Evolutionary conservation across 2,113 vertebrate species (phyloP), one percentile per base, ranked within the genome.

Genomic region (Sardina pilchardus): DNA sequence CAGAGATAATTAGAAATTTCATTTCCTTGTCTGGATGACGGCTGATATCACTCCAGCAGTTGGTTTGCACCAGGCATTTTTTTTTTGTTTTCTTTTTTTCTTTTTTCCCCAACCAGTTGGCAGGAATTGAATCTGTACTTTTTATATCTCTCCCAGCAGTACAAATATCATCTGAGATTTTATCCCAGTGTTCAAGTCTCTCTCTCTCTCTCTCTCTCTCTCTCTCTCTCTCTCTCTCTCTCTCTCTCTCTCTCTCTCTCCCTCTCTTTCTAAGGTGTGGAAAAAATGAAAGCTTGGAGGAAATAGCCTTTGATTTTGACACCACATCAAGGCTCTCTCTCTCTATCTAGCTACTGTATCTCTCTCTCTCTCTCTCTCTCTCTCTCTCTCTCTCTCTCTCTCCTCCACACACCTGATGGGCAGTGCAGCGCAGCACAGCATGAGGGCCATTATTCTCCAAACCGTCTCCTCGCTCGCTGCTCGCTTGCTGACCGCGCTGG

Each of bases 271-370:
- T 30, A 10, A 30, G 63, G 30, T 39, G 71, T 17, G 71, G 17
- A 36, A 16, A 75, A 34, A 34, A 75, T 75, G 67, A 75, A 75
- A 45, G 83, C 12, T 45, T 30, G 53, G 39, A 26, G 30, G 30
- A 84, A 75, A 84, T 75, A 67, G 43, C 59, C 75, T 84, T 84
- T 44, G 39, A 50, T 80, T 78, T 50, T 80, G 83, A 50, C 45
- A 71, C 43, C 12, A 3, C n/a, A 50, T 80, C 48, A 67, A 21
- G 71, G 36, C 63, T 12, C 26, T 30, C 42, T 39, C 43, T 45
- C 63, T 47, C 59, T 84, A n/a, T 43, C 83, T n/a, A n/a, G n/a
- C n/a, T n/a, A n/a, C n/a, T n/a, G n/a, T n/a, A n/a, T 26, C 8
- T 71, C 59, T 63, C 21, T 63, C 24, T 24, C 59, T 24, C 59